Evolutionary conservation across 1,140 invertebrate species (phyloP).

Genomic region (Paraescarpia echinospica): DNA sequence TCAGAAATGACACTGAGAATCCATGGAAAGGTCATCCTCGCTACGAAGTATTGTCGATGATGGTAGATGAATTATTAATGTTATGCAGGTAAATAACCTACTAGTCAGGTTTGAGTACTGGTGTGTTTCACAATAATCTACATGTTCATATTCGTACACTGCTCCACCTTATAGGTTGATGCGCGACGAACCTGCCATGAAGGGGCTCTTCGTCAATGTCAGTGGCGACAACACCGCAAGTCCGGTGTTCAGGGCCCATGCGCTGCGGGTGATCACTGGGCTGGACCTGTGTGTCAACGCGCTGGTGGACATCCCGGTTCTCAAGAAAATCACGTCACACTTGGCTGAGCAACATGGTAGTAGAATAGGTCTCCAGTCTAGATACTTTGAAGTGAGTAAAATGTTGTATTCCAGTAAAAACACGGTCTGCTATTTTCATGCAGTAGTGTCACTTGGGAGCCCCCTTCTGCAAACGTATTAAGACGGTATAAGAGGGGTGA

Average conservation of each 20-base stretch:
- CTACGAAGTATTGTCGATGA: too few relatives aligned
- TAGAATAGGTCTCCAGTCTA: background rate
- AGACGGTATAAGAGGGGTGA: too few relatives aligned
- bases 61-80: too few relatives aligned
- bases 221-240: background rate
- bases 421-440: too few relatives aligned
- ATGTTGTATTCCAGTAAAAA: background rate
- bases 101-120: too few relatives aligned
- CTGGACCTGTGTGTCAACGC: background rate
- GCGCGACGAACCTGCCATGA: background rate
- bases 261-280: background rate
- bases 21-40: too few relatives aligned
- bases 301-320: slow-evolving; percentile 3
- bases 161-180: background rate
- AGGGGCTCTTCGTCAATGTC: background rate
- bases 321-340: background rate
- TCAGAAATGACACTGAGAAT: too few relatives aligned
- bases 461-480: too few relatives aligned
- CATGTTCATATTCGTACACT: background rate
- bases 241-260: slow-evolving; percentile 12
- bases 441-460: too few relatives aligned
- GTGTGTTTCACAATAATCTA: too few relatives aligned
- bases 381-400: background rate
- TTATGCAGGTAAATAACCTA: too few relatives aligned
- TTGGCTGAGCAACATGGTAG: background rate